Evolutionary conservation across 2,888 invertebrate genomes (phyloP), one percentile per base, ranked within the genome.

Genomic region (Myopa testacea): DNA sequence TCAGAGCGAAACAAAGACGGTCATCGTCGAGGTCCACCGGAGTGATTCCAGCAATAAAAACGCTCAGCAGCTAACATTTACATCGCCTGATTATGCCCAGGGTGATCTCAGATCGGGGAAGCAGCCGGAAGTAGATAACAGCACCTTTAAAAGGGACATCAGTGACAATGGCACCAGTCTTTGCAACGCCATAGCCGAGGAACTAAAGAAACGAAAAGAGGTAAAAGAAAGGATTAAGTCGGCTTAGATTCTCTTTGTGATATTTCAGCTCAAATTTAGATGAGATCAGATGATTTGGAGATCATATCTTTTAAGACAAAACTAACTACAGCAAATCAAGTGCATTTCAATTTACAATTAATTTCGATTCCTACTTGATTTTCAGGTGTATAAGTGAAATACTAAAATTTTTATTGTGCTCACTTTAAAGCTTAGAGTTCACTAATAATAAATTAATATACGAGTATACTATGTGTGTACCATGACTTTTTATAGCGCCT

Each of bases 11-110:
- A 91, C 90, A 79, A 94, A 94, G 88, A 93, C 93, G 34, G 93
- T 94, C 78, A 92, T 93, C 38, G 95, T 94, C 10, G 95, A 95
- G 88, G 94, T 95, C n/a, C 95, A 95, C 86, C 91, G 92, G 83
- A 91, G 89, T 83, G 89, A 90, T 75, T 67, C 81, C 65, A 80
- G 79, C 52, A 79, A 76, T 26, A 75, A 75, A n/a, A 68, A 65
- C 34, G 34, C 75, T 14, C 71, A 70, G n/a, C 77, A 77, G 58
- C 50, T 55, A 37, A 16, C 63, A 38, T 34, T 38, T 34, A 12
- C 52, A 19, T 4, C 76, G 12, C 10, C 75, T 12, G 58, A 75
- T 8, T 8, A 37, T 16, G 4, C 4, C n/a, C 34, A 62, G 14
- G 45, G n/a, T 45, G 73, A 63, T 19, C 1, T n/a, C 12, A 38